These are phyloP conservation scores for Drosophila navojoa DNA, from an alignment of 1,140 invertebrate species.

Conservation along the genomic window DNA sequence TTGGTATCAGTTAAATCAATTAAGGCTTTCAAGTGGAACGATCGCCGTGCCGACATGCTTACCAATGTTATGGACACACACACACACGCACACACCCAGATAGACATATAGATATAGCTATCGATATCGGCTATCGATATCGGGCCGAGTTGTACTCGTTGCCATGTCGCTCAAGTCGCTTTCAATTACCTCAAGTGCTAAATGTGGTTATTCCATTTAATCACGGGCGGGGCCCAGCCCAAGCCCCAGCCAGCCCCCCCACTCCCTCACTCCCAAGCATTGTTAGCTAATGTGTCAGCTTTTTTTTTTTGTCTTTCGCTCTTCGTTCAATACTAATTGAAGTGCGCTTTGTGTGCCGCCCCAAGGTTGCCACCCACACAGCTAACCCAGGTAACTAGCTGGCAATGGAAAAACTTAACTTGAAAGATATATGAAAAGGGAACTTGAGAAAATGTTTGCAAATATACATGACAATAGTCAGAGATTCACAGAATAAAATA, in stretches of 20 bases:
- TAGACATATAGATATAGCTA: conserved; percentile 5
- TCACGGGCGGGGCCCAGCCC: conserved; percentile 59
- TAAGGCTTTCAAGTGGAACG: conserved; percentile 80
- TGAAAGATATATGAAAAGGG: not conserved
- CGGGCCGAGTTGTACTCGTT: conserved; percentile 14
- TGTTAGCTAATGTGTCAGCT: conserved; percentile 69
- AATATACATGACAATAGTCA: too few relatives aligned
- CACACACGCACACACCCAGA: too few relatives aligned
- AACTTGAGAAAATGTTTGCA: too few relatives aligned
- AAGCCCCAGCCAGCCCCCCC: conserved; percentile 25
- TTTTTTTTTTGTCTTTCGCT: not conserved
- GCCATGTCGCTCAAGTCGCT: conserved; percentile 42
- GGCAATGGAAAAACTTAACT: not conserved
- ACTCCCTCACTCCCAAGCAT: conserved; percentile 43
- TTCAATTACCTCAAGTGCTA: conserved; percentile 77
- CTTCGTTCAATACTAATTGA: conserved; percentile 59
- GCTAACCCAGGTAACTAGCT: not conserved
- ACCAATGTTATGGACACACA: conserved; percentile 50
- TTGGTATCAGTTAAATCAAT: conserved; percentile 79
- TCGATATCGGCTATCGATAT: conserved; percentile 28
- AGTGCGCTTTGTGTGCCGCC: conserved; percentile 44
- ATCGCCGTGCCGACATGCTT: conserved; percentile 64
- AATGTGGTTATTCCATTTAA: conserved; percentile 82
- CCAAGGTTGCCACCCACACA: conserved; percentile 51
- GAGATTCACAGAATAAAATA: too few relatives aligned